Percentiles rank a stretch among this genome's conserved stretches.
phyloP scores from a whole-genome alignment of 1,140 invertebrate species.

The Drosophila novamexicana region DNA sequence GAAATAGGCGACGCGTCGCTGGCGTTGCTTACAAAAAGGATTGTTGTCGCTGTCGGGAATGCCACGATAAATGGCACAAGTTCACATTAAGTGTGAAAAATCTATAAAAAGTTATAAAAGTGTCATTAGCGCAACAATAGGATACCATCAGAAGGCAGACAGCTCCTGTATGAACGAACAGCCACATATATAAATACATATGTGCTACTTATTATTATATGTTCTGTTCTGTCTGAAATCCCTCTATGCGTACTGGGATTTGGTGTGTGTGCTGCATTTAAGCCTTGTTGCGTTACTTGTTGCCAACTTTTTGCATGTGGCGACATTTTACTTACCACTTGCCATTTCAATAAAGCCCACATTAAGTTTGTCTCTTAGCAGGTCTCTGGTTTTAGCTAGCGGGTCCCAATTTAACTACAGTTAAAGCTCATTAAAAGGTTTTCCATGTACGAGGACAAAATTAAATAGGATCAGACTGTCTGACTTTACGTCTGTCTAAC shows the following conservation, averaged over 20 bases:
- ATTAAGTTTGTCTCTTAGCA: slow-evolving; percentile 12
- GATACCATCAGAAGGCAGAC: slow-evolving; percentile 32
- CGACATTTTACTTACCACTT: not conserved
- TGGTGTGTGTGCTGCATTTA: slow-evolving; percentile 10
- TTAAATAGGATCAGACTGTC: slow-evolving; percentile 22
- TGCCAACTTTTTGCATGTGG: slow-evolving; percentile 1
- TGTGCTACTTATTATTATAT: too few relatives aligned
- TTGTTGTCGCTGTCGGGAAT: slow-evolving; percentile 60
- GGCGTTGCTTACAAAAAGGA: slow-evolving; percentile 68
- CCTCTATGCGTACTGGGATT: not conserved
- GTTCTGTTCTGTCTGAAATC: not conserved
- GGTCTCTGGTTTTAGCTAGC: slow-evolving; percentile 17
- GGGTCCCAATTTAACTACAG: slow-evolving; percentile 39
- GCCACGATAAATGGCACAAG: slow-evolving; percentile 73
- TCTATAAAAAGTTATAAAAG: slow-evolving; percentile 83
- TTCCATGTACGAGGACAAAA: slow-evolving; percentile 51
- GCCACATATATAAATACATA: not conserved
- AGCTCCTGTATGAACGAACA: not conserved
- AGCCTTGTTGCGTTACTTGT: slow-evolving; percentile 3
- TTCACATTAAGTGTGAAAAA: slow-evolving; percentile 78
- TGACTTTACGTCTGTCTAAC: slow-evolving; percentile 5
- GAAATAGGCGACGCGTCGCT: slow-evolving; percentile 49
- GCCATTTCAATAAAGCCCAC: not conserved
- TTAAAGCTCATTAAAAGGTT: slow-evolving; percentile 44
- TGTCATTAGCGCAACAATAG: slow-evolving; percentile 80